Evolutionary conservation across 2,797 vertebrate species (phyloP).

Genomic region (Sphaeramia orbicularis): DNA sequence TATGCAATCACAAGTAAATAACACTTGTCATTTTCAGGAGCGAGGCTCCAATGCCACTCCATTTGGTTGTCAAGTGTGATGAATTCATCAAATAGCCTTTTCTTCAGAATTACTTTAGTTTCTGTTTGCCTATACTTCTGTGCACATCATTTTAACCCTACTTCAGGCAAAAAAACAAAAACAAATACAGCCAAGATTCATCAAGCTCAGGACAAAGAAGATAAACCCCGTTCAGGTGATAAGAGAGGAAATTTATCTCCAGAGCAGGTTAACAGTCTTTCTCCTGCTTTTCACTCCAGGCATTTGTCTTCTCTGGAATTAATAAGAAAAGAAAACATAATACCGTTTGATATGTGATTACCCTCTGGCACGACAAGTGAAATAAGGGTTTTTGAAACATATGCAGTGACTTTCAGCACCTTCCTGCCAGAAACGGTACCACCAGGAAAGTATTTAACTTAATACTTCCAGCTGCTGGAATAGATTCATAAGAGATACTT

Average conservation of each 20-base stretch:
- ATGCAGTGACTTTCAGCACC: too few relatives aligned
- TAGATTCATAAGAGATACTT: too few relatives aligned
- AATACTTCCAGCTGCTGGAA: too few relatives aligned
- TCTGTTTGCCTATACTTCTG: constrained; percentile 34
- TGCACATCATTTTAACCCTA: constrained; percentile 40
- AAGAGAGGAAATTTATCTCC: neutral
- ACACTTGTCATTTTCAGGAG: constrained; percentile 37
- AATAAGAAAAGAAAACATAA: neutral
- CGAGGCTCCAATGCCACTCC: constrained; percentile 32
- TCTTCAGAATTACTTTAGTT: constrained; percentile 27
- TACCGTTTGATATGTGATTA: neutral
- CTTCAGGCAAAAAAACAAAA: constrained; percentile 46
- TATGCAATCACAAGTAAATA: constrained; percentile 24
- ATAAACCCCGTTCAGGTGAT: constrained; percentile 2
- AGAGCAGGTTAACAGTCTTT: constrained; percentile 20
- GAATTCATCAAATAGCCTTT: constrained; percentile 54
- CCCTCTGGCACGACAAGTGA: neutral
- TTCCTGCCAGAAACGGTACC: too few relatives aligned
- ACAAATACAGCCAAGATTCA: constrained; percentile 43
- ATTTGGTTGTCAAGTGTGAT: constrained; percentile 52
- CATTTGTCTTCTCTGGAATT: neutral
- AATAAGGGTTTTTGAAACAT: neutral
- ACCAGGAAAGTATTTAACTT: too few relatives aligned
- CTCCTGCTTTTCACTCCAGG: constrained; percentile 10
- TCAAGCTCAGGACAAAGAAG: constrained; percentile 17